phyloP scores from a whole-genome alignment of 2,888 invertebrate genomes.

The Eudasyphora cyanicolor region DNA sequence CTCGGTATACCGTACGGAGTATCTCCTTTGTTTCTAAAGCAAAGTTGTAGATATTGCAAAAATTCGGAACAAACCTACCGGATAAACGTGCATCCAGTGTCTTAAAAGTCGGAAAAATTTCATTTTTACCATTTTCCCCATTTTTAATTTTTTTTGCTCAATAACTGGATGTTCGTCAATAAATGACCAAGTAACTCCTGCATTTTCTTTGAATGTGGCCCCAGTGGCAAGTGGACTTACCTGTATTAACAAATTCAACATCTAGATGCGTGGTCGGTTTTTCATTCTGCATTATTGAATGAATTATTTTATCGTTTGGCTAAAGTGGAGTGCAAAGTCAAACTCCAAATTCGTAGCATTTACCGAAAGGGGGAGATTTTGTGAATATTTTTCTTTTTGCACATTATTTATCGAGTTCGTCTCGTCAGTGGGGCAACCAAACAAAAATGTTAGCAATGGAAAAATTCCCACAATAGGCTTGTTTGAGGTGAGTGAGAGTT shows the following conservation, averaged over 20 bases:
- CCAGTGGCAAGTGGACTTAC: no score
- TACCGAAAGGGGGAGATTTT: background rate
- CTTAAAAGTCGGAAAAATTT: no score
- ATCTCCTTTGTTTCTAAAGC: no score
- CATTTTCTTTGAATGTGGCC: no score
- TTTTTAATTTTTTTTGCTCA: no score
- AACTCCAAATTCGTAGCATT: background rate
- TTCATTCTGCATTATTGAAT: background rate
- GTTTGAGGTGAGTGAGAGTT: slow-evolving; percentile 35
- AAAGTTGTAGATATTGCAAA: no score
- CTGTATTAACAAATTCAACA: background rate
- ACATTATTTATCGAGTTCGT: slow-evolving; percentile 27
- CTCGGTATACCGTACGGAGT: no score
- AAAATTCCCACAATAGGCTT: slow-evolving; percentile 51
- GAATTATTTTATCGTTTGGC: background rate
- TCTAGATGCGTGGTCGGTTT: slow-evolving; percentile 4
- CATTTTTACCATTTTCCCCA: no score
- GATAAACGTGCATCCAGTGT: no score
- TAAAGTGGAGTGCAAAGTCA: slow-evolving; percentile 1
- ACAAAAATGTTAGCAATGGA: background rate
- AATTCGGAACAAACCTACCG: no score
- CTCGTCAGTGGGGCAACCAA: slow-evolving; percentile 37
- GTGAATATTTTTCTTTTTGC: slow-evolving; percentile 27
- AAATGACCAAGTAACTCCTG: no score
- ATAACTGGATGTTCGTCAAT: no score